Conservation (phyloP, 2,888 invertebrate species). For the Nudaria mundana region DNA sequence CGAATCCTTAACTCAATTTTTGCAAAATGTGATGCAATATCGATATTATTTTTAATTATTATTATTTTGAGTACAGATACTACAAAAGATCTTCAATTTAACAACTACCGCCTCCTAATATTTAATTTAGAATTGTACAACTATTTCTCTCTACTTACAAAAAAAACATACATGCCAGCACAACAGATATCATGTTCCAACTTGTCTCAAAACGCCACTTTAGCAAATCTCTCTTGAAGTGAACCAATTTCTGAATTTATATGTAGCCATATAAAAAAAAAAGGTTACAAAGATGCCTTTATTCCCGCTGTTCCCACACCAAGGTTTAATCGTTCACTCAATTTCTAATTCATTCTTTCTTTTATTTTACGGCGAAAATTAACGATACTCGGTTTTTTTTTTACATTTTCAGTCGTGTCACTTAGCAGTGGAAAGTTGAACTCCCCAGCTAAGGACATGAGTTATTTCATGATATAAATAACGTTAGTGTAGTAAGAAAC, state of each 20-base stretch:
- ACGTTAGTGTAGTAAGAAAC: slow-evolving; percentile 12
- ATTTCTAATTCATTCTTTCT: not conserved
- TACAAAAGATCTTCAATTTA: not conserved
- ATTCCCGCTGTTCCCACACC: too few relatives aligned
- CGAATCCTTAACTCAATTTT: not conserved
- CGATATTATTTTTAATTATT: not conserved
- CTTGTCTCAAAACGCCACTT: too few relatives aligned
- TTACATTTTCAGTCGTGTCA: slow-evolving; percentile 11
- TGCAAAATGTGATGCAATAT: not conserved
- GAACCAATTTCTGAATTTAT: too few relatives aligned
- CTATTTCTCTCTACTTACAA: slow-evolving; percentile 9
- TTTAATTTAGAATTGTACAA: slow-evolving; percentile 11
- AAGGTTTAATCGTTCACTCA: slow-evolving; percentile 3
- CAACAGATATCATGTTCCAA: too few relatives aligned
- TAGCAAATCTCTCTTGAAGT: too few relatives aligned
- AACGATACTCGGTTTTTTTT: slow-evolving; percentile 4
- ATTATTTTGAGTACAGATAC: not conserved
- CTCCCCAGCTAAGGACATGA: slow-evolving; percentile 14
- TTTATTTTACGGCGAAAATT: slow-evolving; percentile 8
- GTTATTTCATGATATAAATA: slow-evolving; percentile 17
- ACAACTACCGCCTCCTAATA: not conserved
- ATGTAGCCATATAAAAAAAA: too few relatives aligned
- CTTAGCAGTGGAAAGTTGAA: slow-evolving; percentile 15
- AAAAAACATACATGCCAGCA: too few relatives aligned
- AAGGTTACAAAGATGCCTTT: too few relatives aligned